Base-by-base conservation (phyloP, 2,113 vertebrate genomes). In the Pipa parva region DNA sequence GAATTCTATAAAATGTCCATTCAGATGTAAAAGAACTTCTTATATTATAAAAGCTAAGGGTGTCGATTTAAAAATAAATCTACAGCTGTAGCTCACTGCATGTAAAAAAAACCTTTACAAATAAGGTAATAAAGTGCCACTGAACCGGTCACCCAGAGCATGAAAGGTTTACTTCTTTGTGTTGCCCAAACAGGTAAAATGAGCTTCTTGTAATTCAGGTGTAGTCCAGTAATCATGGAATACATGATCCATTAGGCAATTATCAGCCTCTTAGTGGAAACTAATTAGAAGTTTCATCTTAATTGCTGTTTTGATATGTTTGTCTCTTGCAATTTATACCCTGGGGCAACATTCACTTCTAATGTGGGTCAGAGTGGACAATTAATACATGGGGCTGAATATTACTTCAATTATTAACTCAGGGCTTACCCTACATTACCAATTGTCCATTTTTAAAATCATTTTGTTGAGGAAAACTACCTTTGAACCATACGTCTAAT, bases 151-250 rank as follows among this genome's bases (percentile, higher is more conserved):
- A 61, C 7, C 21, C 39, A 9, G n/a, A n/a, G 17, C 39, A 42
- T 18, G 17, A 42, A 52, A 31, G 54, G n/a, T 21, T n/a, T 21
- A 66, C 31, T 46, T 26, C 36, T 55, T 12, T 37, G 21, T 36
- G 29, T 21, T 37, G 28, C 27, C n/a, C 13, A 20, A 29, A 21
- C 26, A 48, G 63, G 63, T 66, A 66, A 66, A 66, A 42, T 48
- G 36, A 66, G 54, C 52, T 54, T 65, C 54, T 13, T 58, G 54
- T 31, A 15, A 58, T 42, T 67, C 39, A 67, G 42, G 28, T 67
- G 27, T 42, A 18, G 54, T 5, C 9, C 25, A 31, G 25, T 48
- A 66, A 57, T 57, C 26, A 20, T 52, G 27, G 45, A 25, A 15
- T 25, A 42, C 31, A 49, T 49, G 29, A 46, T 25, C 31, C 28